These are phyloP conservation scores for Lepidocolaptes lacrymiger DNA, from an alignment of 2,797 vertebrate species.

Conservation along the genomic window DNA sequence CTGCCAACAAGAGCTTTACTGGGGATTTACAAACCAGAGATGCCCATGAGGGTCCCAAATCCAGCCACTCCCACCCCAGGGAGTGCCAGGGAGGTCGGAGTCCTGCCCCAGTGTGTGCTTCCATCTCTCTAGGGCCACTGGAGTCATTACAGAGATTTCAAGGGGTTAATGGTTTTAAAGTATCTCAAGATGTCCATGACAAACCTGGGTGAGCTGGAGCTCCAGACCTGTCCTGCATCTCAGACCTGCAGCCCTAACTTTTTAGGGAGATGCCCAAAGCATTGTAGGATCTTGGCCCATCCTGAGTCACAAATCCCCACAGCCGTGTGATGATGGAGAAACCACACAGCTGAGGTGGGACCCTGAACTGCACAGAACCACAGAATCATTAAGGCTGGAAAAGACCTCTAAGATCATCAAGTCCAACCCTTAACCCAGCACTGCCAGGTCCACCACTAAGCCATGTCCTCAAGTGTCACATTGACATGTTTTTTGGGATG, in stretches of 20 bases:
- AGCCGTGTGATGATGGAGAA: not conserved
- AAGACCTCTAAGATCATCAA: not conserved
- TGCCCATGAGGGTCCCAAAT: not conserved
- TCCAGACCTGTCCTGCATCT: not conserved
- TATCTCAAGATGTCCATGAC: not conserved
- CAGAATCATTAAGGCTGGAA: not conserved
- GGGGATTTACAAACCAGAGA: not conserved
- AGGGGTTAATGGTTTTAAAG: not conserved
- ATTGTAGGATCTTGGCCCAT: not conserved
- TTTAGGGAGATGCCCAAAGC: not conserved
- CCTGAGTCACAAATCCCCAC: not conserved
- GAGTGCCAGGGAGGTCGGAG: not conserved
- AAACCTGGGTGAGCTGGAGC: not conserved
- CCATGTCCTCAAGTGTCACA: not conserved
- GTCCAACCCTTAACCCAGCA: not conserved
- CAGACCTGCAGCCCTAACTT: not conserved
- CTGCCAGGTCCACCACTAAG: not conserved
- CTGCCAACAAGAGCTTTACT: not conserved
- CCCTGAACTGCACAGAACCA: not conserved
- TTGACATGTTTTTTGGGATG: not conserved
- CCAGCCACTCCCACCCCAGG: not conserved
- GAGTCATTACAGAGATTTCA: not conserved
- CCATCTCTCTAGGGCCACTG: not conserved
- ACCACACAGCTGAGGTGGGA: not conserved
- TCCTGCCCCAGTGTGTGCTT: not conserved